Conservation (phyloP, 2,113 vertebrate species). For the Vimba vimba region DNA sequence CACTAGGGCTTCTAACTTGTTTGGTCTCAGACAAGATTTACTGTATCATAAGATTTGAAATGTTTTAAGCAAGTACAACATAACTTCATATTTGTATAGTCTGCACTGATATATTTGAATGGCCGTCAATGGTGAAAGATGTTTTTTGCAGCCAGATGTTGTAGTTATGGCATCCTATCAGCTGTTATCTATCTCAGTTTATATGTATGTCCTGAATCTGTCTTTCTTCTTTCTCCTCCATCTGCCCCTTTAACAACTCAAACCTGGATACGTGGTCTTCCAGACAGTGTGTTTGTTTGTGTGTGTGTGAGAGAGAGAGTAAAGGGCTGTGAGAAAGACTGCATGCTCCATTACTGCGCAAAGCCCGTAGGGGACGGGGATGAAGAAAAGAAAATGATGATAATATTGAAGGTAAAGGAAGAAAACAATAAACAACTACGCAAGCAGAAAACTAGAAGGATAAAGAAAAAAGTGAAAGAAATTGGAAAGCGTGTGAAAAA, state of each 20-base stretch:
- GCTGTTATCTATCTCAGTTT: slow-evolving; percentile 70
- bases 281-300: slow-evolving; percentile 66
- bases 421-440: slow-evolving; percentile 6
- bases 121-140: no score
- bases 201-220: slow-evolving; percentile 79
- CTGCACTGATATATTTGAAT: no score
- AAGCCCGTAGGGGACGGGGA: slow-evolving; percentile 10
- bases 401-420: slow-evolving; percentile 27
- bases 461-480: slow-evolving; percentile 66
- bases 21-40: no score
- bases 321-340: background rate
- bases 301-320: background rate
- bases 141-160: no score
- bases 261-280: slow-evolving; percentile 75
- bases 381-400: slow-evolving; percentile 35
- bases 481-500: slow-evolving; percentile 60
- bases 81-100: no score
- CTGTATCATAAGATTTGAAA: no score
- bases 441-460: slow-evolving; percentile 45
- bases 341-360: slow-evolving; percentile 36
- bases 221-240: slow-evolving; percentile 78
- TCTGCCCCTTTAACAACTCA: slow-evolving; percentile 80
- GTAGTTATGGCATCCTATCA: no score
- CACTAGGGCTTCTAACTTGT: background rate
- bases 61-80: no score